phyloP scores from a whole-genome alignment of 2,888 invertebrate genomes.

The Dione vanillae region DNA sequence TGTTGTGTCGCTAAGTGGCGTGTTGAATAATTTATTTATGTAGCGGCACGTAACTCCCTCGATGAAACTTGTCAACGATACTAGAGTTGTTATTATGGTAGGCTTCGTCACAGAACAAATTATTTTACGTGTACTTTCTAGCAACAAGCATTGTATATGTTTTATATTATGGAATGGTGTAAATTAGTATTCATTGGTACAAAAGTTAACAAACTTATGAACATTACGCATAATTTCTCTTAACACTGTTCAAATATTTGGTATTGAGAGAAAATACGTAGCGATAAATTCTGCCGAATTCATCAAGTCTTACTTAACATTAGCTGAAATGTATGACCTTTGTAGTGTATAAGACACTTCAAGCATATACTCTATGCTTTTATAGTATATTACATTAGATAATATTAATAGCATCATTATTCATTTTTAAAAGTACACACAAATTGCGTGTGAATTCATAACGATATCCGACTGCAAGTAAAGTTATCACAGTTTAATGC shows the following conservation, averaged over 20 bases:
- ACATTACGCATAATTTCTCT: too few species aligned
- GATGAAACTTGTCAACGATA: slow-evolving; percentile 63
- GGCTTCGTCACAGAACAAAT: slow-evolving; percentile 27
- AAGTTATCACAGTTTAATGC: slow-evolving; percentile 46
- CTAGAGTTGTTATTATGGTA: slow-evolving; percentile 60
- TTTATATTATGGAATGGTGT: neutral
- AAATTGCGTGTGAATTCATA: slow-evolving; percentile 23
- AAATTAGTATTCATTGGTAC: neutral
- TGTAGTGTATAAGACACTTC: too few species aligned
- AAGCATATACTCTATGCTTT: too few species aligned
- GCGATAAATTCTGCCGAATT: too few species aligned
- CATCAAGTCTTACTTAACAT: too few species aligned
- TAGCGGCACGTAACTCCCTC: slow-evolving; percentile 74
- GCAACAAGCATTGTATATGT: slow-evolving; percentile 2
- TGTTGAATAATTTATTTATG: slow-evolving; percentile 81
- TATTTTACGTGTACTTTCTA: neutral
- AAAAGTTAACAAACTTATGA: neutral
- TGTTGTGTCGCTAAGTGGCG: slow-evolving; percentile 68
- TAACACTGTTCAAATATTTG: too few species aligned
- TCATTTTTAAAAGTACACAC: too few species aligned
- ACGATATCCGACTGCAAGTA: slow-evolving; percentile 39
- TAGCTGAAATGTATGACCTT: too few species aligned
- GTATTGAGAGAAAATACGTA: too few species aligned
- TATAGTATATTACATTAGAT: too few species aligned
- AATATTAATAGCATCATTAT: too few species aligned